phyloP scores from a whole-genome alignment of 2,113 vertebrate genomes.

The Brachypodius melanocephalos region DNA sequence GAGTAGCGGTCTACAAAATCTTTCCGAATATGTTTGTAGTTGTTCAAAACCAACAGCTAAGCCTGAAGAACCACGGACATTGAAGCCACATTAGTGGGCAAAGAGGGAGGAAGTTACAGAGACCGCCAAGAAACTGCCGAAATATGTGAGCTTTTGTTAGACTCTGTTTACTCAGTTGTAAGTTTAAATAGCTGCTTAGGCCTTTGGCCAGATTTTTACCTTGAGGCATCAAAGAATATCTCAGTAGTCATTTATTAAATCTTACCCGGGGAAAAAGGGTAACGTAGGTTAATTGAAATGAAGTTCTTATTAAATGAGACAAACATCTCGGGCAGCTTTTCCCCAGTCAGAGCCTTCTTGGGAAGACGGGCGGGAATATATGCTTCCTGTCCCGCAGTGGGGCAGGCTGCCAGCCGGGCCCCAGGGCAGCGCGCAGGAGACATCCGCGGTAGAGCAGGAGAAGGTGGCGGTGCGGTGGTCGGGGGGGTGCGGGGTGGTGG shows the following conservation, averaged over 20 bases:
- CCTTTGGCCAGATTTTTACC: background rate
- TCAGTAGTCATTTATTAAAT: background rate
- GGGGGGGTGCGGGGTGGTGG: rapidly evolving
- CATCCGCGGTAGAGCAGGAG: background rate
- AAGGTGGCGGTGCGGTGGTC: too few species aligned
- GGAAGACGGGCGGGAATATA: background rate
- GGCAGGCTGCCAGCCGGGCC: background rate
- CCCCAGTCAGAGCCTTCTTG: background rate
- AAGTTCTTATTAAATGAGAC: background rate
- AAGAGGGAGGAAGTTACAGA: background rate
- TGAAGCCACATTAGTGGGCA: background rate
- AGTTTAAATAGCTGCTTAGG: background rate
- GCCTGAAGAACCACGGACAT: background rate
- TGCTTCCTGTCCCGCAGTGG: background rate
- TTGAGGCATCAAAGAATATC: background rate
- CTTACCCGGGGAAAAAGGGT: background rate
- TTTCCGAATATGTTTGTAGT: background rate
- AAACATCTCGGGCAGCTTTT: background rate
- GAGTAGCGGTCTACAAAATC: background rate
- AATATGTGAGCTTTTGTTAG: background rate
- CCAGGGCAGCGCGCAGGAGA: background rate
- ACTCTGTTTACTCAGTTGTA: background rate
- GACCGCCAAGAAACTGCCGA: background rate
- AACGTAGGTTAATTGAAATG: background rate
- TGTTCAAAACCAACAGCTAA: background rate